Percentiles rank a stretch among this genome's conserved stretches.
phyloP scores from a whole-genome alignment of 2,888 invertebrate genomes.

The Diaprepes abbreviatus region DNA sequence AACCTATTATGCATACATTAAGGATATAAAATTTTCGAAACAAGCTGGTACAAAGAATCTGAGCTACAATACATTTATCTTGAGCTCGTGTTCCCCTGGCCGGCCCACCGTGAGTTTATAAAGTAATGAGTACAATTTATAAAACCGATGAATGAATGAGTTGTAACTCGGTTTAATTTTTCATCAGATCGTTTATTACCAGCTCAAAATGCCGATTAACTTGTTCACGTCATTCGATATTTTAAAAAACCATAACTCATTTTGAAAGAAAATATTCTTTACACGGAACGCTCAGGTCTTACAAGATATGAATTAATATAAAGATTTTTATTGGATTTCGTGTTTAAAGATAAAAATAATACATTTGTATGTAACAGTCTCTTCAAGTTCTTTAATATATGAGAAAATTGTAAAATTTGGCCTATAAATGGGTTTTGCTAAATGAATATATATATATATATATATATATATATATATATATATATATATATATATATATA shows the following conservation, averaged over 20 bases:
- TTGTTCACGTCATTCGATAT: constrained; percentile 59
- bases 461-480: too few relatives aligned
- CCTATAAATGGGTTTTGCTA: too few relatives aligned
- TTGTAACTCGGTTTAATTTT: constrained; percentile 62
- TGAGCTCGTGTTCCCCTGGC: constrained; percentile 51
- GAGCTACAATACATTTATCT: constrained; percentile 48
- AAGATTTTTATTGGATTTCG: background rate
- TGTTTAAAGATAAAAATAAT: too few relatives aligned
- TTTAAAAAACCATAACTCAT: constrained; percentile 59
- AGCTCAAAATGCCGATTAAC: constrained; percentile 61
- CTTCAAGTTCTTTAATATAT: too few relatives aligned
- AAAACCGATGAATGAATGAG: constrained; percentile 61
- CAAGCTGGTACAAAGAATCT: constrained; percentile 48
- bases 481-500: too few relatives aligned
- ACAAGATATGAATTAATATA: background rate
- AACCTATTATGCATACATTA: constrained; percentile 50
- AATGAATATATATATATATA: too few relatives aligned
- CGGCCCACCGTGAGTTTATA: constrained; percentile 60
- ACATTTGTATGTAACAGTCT: too few relatives aligned
- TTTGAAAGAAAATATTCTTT: constrained; percentile 17
- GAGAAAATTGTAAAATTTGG: too few relatives aligned
- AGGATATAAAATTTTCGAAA: constrained; percentile 48
- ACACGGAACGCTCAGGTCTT: constrained; percentile 2
- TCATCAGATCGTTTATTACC: constrained; percentile 63
- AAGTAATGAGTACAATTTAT: constrained; percentile 62